Evolutionary conservation across 2,888 invertebrate genomes (phyloP), one percentile per base, ranked within the genome.

Genomic region (Acanthacorydalis orientalis): DNA sequence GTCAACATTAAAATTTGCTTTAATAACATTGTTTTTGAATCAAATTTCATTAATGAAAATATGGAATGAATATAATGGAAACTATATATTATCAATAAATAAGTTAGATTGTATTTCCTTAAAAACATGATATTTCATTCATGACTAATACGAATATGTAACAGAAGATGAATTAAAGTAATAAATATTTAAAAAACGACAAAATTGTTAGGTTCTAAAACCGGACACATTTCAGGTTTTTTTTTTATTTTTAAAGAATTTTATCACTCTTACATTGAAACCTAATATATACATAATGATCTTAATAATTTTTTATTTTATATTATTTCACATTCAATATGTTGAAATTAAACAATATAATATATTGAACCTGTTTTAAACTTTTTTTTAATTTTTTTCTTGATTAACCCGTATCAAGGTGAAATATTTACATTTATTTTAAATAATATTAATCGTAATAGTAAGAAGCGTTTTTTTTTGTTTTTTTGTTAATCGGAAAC

Each of bases 241-340:
- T 34, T n/a, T 44, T 38, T 46, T 37, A 39, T 31, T 31, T 35
- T 43, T 38, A 38, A 16, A 9, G 32, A 31, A 23, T 12, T 43
- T 12, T 38, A 37, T 47, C 47, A 47, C 42, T 42, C 47, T 35
- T 42, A 47, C 47, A 47, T 47, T 43, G 47, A 47, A 47, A 31
- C 34, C 47, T 47, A 47, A 42, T 47, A 47, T 47, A 47, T 47
- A 47, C 47, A 47, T 34, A 46, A 38, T 46, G 38, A 15, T 46
- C 46, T 33, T 35, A 40, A 37, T 47, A 33, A 41, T 31, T 40
- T 16, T 41, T 31, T 12, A 46, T 46, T 41, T 33, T 44, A 44
- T 15, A 31, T 44, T 33, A 31, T 45, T 35, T 45, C 37, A 45
- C 45, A 45, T 45, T 35, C 45, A 45, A 45, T 45, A 45, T 35